A percentile compares a stretch with the other conserved stretches of the same genome.
phyloP scores from a whole-genome alignment of 2,888 invertebrate species.

The Rapana venosa region DNA sequence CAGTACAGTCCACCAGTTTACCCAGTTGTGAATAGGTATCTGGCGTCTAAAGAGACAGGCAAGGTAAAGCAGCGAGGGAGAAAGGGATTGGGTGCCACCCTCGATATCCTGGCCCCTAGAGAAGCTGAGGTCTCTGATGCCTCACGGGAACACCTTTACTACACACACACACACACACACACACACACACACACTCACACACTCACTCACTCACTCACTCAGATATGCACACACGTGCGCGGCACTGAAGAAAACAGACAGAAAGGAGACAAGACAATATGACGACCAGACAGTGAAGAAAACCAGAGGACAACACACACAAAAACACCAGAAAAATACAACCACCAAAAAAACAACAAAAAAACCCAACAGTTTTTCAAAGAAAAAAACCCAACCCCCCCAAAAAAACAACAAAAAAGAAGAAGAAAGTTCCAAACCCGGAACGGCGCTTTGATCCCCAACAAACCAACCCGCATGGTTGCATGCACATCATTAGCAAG shows the following conservation, averaged over 20 bases:
- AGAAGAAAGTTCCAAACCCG: too few relatives aligned
- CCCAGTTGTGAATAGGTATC: too few relatives aligned
- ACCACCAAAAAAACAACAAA: not conserved
- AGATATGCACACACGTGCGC: not conserved
- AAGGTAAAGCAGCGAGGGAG: too few relatives aligned
- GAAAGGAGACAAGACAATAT: not conserved
- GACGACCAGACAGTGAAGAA: not conserved
- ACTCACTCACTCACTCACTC: not conserved
- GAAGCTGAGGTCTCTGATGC: too few relatives aligned
- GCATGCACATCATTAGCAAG: not conserved
- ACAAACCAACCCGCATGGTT: not conserved
- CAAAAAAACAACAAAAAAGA: too few relatives aligned
- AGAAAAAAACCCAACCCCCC: too few relatives aligned
- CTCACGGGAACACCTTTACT: not conserved
- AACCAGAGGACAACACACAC: not conserved
- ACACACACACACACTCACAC: slow-evolving; percentile 13
- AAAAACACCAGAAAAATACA: too few relatives aligned
- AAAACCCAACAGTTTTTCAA: too few relatives aligned
- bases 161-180: slow-evolving; percentile 14
- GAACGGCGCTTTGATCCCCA: not conserved
- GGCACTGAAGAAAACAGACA: not conserved
- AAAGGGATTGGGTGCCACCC: too few relatives aligned
- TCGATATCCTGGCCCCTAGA: too few relatives aligned
- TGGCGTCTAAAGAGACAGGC: too few relatives aligned
- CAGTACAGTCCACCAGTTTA: too few relatives aligned